Percentiles rank a stretch among this genome's conserved stretches.
phyloP scores from a whole-genome alignment of 2,888 invertebrate genomes.

The Lordiphosa andalusiaca region DNA sequence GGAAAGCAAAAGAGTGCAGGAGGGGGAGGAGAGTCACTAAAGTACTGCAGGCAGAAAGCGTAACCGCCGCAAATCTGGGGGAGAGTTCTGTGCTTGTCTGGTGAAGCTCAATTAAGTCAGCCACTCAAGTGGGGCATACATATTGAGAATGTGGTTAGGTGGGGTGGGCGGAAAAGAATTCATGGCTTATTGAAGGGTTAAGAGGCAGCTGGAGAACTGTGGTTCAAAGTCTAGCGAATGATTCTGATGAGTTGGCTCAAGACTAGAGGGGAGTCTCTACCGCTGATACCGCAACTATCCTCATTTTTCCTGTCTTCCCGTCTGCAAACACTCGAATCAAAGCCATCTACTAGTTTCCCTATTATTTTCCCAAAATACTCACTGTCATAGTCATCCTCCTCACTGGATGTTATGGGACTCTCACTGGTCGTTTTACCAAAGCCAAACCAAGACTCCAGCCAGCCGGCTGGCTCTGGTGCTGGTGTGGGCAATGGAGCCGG shows the following conservation, averaged over 20 bases:
- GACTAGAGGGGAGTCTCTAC: too few relatives aligned
- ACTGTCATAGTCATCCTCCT: conserved; percentile 69
- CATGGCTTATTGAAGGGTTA: too few relatives aligned
- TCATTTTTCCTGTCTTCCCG: too few relatives aligned
- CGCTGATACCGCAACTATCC: too few relatives aligned
- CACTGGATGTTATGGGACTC: conserved; percentile 34
- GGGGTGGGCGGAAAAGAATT: not conserved
- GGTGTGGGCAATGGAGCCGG: conserved; percentile 23
- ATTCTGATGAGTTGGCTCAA: too few relatives aligned
- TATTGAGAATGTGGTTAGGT: not conserved
- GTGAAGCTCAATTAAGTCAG: conserved; percentile 15
- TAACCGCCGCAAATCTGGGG: conserved; percentile 26
- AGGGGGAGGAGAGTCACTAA: not conserved
- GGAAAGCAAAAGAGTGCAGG: not conserved
- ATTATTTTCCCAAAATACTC: conserved; percentile 44
- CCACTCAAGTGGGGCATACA: not conserved
- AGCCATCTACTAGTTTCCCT: too few relatives aligned
- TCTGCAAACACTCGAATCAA: too few relatives aligned
- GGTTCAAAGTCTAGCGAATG: too few relatives aligned
- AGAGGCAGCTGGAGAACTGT: too few relatives aligned
- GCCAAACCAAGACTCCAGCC: conserved; percentile 78
- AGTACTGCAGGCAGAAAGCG: conserved; percentile 32
- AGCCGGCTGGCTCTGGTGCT: conserved; percentile 59
- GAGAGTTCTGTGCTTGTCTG: conserved; percentile 4
- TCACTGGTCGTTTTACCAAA: conserved; percentile 55